A percentile compares a stretch with the other conserved stretches of the same genome.
Evolutionary conservation across 2,113 vertebrate genomes (phyloP).

Genomic region (Cichladusa arquata): DNA sequence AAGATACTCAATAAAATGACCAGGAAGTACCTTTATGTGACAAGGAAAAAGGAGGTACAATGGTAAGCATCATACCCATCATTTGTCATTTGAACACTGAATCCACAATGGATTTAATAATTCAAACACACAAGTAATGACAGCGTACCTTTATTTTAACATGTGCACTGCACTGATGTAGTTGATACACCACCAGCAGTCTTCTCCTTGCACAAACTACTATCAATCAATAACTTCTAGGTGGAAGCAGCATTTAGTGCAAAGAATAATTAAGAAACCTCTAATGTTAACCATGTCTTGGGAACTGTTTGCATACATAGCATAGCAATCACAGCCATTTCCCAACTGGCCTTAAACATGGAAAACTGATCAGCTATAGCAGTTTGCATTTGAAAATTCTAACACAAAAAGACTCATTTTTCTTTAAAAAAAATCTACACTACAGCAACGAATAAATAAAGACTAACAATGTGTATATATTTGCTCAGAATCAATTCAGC

Average conservation of each 20-base stretch:
- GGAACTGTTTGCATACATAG: background rate
- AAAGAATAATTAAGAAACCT: constrained; percentile 45
- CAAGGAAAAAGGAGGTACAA: background rate
- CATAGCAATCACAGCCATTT: background rate
- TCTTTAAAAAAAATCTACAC: background rate
- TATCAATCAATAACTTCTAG: constrained; percentile 48
- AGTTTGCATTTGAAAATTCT: background rate
- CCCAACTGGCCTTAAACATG: constrained; percentile 1
- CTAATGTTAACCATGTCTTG: background rate
- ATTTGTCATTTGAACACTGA: background rate
- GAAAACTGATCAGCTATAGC: background rate
- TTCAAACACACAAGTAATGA: background rate
- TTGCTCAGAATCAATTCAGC: constrained; percentile 43
- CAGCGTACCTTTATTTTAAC: constrained; percentile 62
- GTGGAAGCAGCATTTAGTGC: constrained; percentile 67
- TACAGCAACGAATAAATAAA: constrained; percentile 47
- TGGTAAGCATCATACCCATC: background rate
- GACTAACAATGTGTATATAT: background rate
- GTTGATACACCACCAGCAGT: constrained; percentile 43
- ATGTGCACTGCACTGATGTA: constrained; percentile 33
- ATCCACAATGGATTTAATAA: background rate
- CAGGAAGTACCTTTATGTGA: background rate
- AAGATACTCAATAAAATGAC: background rate
- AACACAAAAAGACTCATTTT: background rate
- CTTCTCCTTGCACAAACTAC: constrained; percentile 51